Conservation (phyloP, 2,113 vertebrate species). For the Xiphophorus maculatus region DNA sequence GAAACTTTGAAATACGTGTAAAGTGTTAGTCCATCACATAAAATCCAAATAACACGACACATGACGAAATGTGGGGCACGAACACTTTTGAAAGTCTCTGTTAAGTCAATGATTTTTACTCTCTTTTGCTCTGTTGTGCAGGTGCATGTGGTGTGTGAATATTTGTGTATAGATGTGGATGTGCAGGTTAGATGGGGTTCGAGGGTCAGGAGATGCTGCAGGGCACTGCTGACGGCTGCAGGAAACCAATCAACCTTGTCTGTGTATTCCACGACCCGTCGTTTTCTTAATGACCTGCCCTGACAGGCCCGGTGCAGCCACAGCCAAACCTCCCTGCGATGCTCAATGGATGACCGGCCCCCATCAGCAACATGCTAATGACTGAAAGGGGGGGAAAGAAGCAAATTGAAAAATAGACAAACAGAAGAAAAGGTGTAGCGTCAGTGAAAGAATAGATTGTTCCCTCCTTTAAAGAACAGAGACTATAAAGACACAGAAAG, state of each 20-base stretch:
- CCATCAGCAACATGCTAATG: conserved; percentile 80
- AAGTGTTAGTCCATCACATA: neutral
- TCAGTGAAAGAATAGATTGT: conserved; percentile 12
- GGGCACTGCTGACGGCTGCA: conserved; percentile 76
- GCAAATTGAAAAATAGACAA: conserved; percentile 18
- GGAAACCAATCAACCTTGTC: conserved; percentile 81
- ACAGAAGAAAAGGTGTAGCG: conserved; percentile 7
- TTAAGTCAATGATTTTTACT: conserved; percentile 3
- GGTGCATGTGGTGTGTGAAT: conserved; percentile 21
- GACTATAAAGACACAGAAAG: conserved; percentile 2
- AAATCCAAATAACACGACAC: neutral
- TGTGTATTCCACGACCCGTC: conserved; percentile 76
- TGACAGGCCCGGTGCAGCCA: conserved; percentile 74
- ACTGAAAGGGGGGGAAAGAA: conserved; percentile 36
- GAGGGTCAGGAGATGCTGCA: conserved; percentile 75
- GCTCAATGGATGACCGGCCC: conserved; percentile 73
- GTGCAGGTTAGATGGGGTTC: conserved; percentile 60
- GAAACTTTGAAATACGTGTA: neutral
- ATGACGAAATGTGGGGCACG: neutral
- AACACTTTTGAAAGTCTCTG: neutral
- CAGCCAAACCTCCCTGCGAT: conserved; percentile 55
- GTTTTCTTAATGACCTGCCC: conserved; percentile 79
- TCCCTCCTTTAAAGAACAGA: conserved; percentile 18
- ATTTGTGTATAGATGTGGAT: conserved; percentile 24
- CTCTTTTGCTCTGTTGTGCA: conserved; percentile 26